Evolutionary conservation across 1,140 invertebrate genomes (phyloP).

Genomic region (Geopemphigus sp.): DNA sequence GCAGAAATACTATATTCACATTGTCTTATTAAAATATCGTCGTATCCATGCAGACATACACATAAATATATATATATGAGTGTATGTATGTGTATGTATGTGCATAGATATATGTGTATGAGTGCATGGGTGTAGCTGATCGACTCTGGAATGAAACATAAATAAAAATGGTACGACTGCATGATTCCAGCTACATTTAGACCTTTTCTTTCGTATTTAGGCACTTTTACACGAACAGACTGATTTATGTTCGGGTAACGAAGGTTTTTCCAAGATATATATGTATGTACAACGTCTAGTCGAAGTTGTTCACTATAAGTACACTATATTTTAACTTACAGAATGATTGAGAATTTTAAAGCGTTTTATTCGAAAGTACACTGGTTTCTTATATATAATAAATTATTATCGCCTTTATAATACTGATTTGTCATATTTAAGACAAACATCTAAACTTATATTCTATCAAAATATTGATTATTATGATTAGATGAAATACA

Average conservation of each 20-base stretch:
- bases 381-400: neutral
- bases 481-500: neutral
- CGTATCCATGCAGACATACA: neutral
- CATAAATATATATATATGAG: too few relatives aligned
- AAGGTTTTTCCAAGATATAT: neutral
- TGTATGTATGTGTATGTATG: too few relatives aligned
- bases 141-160: neutral
- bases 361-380: neutral
- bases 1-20: neutral
- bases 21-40: neutral
- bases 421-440: neutral
- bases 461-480: neutral
- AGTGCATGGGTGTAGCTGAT: neutral
- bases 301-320: neutral
- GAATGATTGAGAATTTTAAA: neutral
- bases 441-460: neutral
- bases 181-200: constrained; percentile 18
- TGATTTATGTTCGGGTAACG: constrained; percentile 9
- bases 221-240: constrained; percentile 23
- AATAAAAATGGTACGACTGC: constrained; percentile 7
- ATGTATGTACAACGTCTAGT: constrained; percentile 7
- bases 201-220: neutral
- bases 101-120: too few relatives aligned
- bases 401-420: neutral
- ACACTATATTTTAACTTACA: constrained; percentile 5